phyloP scores from a whole-genome alignment of 1,140 invertebrate species.

The Drosophila parvula region DNA sequence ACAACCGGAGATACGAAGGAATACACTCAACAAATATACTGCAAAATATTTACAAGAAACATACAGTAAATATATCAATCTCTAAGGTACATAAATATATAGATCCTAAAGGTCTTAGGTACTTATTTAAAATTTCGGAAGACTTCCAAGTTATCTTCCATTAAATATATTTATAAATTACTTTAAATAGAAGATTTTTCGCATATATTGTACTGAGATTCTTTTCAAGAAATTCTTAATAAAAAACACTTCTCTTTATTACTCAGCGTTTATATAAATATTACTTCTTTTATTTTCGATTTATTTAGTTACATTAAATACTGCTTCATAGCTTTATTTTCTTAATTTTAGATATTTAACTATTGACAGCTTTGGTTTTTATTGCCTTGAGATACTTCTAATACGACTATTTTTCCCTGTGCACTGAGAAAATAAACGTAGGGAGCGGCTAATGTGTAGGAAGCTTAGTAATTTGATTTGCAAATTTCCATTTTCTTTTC shows the following conservation, averaged over 20 bases:
- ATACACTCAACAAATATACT: background rate
- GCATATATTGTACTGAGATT: too few species aligned
- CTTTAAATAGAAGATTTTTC: too few species aligned
- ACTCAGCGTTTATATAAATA: too few species aligned
- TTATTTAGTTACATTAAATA: too few species aligned
- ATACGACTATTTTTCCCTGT: background rate
- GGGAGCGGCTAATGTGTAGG: conserved; percentile 32
- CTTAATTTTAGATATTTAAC: too few species aligned
- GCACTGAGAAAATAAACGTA: conserved; percentile 12
- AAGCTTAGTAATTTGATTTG: conserved; percentile 55
- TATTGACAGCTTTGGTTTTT: too few species aligned
- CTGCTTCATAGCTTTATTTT: too few species aligned
- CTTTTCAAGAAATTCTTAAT: too few species aligned
- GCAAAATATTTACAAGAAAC: background rate
- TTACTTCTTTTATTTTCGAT: too few species aligned
- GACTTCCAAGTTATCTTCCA: too few species aligned
- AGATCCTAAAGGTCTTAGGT: background rate
- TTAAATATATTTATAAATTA: background rate
- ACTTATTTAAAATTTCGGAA: background rate
- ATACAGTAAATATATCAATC: background rate
- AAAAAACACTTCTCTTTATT: too few species aligned
- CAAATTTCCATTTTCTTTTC: conserved; percentile 31
- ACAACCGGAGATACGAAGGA: conserved; percentile 8
- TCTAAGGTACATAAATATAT: background rate
- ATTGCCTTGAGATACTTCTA: too few species aligned